A percentile compares a stretch with the other conserved stretches of the same genome.
Conservation (phyloP, 2,888 invertebrate species). For the Toxonevra muliebris region DNA sequence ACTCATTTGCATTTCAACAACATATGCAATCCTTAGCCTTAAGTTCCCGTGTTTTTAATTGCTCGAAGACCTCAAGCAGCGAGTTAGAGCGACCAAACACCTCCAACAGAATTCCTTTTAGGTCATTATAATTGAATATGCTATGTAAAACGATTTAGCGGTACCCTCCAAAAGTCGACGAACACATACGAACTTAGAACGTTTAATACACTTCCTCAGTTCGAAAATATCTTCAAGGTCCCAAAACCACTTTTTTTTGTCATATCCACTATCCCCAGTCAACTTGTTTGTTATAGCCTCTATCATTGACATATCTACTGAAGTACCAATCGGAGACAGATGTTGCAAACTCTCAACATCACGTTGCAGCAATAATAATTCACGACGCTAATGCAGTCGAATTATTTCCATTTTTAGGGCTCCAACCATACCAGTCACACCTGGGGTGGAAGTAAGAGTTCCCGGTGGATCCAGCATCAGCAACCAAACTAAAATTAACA, state of each 20-base stretch:
- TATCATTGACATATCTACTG: no score
- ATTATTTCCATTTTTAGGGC: no score
- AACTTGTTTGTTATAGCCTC: background rate
- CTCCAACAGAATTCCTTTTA: background rate
- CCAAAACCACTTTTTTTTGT: background rate
- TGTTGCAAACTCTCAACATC: no score
- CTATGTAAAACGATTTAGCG: background rate
- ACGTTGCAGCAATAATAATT: no score
- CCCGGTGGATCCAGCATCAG: no score
- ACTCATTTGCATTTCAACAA: background rate
- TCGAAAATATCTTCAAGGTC: slow-evolving; percentile 3
- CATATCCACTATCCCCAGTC: background rate
- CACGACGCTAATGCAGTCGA: no score
- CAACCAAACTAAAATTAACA: no score
- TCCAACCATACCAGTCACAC: no score
- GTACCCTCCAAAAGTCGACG: slow-evolving; percentile 3
- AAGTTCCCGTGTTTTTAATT: background rate
- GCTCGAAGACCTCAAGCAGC: background rate
- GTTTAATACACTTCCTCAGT: background rate
- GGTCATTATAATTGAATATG: background rate
- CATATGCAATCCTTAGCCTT: no score
- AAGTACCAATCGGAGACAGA: no score
- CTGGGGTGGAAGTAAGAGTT: no score
- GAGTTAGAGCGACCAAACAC: slow-evolving; percentile 3
- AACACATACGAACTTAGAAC: slow-evolving; percentile 4